Evolutionary conservation across 2,888 invertebrate species (phyloP).

Genomic region (Apodemia mormo): DNA sequence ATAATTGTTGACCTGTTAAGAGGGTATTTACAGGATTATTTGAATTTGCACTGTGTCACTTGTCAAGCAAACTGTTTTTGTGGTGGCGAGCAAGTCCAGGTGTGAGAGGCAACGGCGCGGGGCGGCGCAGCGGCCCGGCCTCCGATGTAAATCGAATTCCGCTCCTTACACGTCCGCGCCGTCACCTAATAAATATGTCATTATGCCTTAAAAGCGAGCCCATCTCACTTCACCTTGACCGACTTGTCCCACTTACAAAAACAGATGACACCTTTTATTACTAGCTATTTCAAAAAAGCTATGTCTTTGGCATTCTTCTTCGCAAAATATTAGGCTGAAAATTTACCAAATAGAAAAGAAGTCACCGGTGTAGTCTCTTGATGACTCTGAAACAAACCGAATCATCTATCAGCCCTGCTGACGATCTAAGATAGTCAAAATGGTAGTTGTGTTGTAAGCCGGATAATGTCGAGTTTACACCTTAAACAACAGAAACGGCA

Average conservation of each 20-base stretch:
- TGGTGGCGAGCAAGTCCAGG: neutral
- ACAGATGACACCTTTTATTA: slow-evolving; percentile 13
- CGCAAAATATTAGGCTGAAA: neutral
- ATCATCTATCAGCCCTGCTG: too few species aligned
- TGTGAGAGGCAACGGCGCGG: neutral
- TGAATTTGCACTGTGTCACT: too few species aligned
- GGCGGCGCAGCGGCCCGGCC: neutral
- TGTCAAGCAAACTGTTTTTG: too few species aligned
- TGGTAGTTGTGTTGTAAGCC: too few species aligned
- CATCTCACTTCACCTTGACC: slow-evolving; percentile 22
- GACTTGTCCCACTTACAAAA: slow-evolving; percentile 21
- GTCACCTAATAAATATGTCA: slow-evolving; percentile 35
- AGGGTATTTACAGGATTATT: too few species aligned
- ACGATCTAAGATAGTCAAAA: too few species aligned
- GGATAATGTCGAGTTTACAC: too few species aligned
- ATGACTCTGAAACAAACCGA: too few species aligned
- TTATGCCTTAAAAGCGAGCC: slow-evolving; percentile 30
- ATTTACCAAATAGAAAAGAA: neutral
- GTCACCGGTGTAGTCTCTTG: neutral
- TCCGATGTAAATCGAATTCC: slow-evolving; percentile 30
- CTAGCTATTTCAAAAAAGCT: neutral
- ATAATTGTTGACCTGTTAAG: too few species aligned
- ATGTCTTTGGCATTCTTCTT: neutral
- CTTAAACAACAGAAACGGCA: too few species aligned
- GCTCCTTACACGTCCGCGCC: slow-evolving; percentile 29